Evolutionary conservation across 2,888 invertebrate species (phyloP).

Genomic region (Zhengitettix transpicula): DNA sequence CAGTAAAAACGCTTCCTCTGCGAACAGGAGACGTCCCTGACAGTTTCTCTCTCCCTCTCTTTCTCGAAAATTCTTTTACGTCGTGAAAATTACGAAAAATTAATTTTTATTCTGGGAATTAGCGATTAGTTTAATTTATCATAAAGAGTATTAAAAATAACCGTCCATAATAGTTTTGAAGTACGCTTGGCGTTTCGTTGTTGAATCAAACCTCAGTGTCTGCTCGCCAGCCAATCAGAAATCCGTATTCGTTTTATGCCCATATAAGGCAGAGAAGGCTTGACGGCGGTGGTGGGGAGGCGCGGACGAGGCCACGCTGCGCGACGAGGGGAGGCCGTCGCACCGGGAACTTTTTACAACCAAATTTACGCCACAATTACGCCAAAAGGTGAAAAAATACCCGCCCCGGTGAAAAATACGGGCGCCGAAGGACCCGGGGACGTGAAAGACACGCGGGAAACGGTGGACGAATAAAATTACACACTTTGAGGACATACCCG

Average conservation of each 20-base stretch:
- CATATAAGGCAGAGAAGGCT: conserved; percentile 64
- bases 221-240: conserved; percentile 41
- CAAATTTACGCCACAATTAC: background rate
- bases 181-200: background rate
- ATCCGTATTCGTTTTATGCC: conserved; percentile 52
- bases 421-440: too few relatives aligned
- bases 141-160: too few relatives aligned
- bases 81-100: too few relatives aligned
- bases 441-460: background rate
- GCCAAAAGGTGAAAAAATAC: too few relatives aligned
- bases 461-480: background rate
- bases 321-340: background rate
- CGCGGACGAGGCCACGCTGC: conserved; percentile 25
- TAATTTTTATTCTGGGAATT: too few relatives aligned
- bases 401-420: too few relatives aligned
- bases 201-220: conserved; percentile 5
- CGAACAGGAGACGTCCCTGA: too few relatives aligned
- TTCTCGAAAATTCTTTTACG: too few relatives aligned
- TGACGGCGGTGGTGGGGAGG: conserved; percentile 33
- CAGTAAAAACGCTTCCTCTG: too few relatives aligned
- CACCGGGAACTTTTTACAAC: background rate
- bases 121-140: too few relatives aligned
- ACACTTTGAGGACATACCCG: background rate
- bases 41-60: too few relatives aligned
- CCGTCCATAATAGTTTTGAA: too few relatives aligned